Percentiles rank a stretch among this genome's conserved stretches.
Conservation (phyloP, 2,888 invertebrate species). For the Eupithecia subfuscata region DNA sequence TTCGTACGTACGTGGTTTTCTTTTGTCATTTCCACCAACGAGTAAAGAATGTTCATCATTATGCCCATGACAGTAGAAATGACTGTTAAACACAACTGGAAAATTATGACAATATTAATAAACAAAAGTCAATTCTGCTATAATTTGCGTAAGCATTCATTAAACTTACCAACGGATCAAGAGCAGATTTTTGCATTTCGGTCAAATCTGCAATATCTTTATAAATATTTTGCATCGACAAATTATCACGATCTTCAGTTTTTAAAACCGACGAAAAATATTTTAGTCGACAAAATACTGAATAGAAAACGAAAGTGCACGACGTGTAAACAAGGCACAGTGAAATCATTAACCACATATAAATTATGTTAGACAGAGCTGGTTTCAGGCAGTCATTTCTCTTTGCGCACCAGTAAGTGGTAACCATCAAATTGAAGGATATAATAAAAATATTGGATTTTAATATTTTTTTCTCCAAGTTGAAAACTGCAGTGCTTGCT, state of each 20-base stretch:
- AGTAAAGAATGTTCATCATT: neutral
- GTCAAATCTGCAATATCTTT: constrained; percentile 3
- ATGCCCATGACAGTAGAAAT: neutral
- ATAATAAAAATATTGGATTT: neutral
- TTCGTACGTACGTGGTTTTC: neutral
- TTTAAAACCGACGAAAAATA: neutral
- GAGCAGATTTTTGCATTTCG: constrained; percentile 12
- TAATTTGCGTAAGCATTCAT: neutral
- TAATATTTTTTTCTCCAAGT: neutral
- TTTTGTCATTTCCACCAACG: neutral
- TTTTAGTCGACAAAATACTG: neutral
- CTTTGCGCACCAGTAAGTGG: neutral
- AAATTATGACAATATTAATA: neutral
- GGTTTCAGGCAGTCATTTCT: neutral
- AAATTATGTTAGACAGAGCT: neutral
- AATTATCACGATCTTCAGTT: neutral
- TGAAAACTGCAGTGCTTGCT: neutral
- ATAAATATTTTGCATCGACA: neutral
- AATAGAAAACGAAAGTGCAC: constrained; percentile 2
- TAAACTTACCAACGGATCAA: constrained; percentile 4
- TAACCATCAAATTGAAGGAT: neutral
- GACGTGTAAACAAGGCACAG: neutral
- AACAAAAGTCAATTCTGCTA: neutral
- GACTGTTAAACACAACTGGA: neutral
- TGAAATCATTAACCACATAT: neutral